A percentile compares a stretch with the other conserved stretches of the same genome.
Conservation (phyloP, 2,888 invertebrate species). For the Noctua janthe region DNA sequence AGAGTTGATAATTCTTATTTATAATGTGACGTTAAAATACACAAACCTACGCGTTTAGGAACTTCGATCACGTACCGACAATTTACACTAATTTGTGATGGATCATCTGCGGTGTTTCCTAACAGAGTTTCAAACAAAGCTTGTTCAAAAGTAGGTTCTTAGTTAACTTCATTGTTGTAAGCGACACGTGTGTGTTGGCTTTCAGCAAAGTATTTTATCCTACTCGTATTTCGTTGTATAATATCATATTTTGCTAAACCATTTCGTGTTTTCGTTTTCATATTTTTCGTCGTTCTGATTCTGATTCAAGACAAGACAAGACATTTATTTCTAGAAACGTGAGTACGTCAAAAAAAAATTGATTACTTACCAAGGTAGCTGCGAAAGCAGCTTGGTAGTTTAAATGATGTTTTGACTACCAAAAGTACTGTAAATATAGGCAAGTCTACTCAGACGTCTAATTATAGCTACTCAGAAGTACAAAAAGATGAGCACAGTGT, state of each 20-base stretch:
- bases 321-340: no score
- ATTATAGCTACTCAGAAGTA: conserved; percentile 47
- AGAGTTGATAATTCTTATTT: background rate
- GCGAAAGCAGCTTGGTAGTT: conserved; percentile 22
- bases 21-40: no score
- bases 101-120: conserved; percentile 16
- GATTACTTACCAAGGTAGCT: conserved; percentile 1
- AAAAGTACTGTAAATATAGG: conserved; percentile 46
- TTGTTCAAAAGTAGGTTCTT: background rate
- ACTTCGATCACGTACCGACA: conserved; percentile 4
- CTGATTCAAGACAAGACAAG: no score
- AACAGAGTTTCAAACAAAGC: conserved; percentile 25
- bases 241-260: conserved; percentile 8
- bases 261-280: background rate
- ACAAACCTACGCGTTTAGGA: background rate
- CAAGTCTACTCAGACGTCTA: conserved; percentile 37
- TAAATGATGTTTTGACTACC: conserved; percentile 33
- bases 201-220: background rate
- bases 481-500: conserved; percentile 45
- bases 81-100: conserved; percentile 28
- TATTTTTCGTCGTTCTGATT: no score
- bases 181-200: background rate
- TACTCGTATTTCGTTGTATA: background rate
- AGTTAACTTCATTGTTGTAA: conserved; percentile 13
- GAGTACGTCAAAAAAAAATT: conserved; percentile 3